These are phyloP conservation scores for Chiridota heheva DNA, from an alignment of 35 echinoderm and acorn worm genomes.

Conservation along the genomic window DNA sequence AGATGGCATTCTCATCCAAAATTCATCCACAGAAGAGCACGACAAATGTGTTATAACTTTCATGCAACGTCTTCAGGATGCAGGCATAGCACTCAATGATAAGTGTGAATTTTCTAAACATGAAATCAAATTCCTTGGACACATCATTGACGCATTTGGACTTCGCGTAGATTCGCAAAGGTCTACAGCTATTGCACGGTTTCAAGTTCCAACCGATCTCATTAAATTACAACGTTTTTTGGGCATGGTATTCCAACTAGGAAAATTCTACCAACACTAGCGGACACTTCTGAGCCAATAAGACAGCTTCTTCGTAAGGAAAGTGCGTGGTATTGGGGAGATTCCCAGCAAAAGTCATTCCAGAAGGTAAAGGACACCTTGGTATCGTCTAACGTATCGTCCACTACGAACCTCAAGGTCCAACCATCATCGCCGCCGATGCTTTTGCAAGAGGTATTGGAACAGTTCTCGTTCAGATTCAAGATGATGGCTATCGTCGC, in stretches of 20 bases:
- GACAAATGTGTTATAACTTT: no score
- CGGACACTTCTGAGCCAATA: background rate
- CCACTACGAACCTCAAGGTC: background rate
- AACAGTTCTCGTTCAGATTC: background rate
- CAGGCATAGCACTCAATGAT: no score
- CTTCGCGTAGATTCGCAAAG: background rate
- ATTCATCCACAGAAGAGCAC: background rate
- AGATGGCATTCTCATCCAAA: background rate
- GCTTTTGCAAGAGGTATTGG: background rate
- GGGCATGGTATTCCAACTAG: background rate
- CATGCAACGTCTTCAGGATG: background rate
- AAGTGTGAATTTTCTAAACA: background rate
- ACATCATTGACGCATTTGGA: no score
- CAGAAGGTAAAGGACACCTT: no score
- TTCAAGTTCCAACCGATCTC: background rate
- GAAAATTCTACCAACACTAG: background rate
- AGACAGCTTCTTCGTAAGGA: no score
- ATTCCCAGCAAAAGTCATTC: background rate
- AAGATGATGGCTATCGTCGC: background rate
- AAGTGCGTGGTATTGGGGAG: background rate
- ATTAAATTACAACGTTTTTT: background rate
- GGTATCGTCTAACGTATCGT: background rate
- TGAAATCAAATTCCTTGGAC: no score
- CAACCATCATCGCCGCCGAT: background rate
- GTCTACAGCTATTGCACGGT: background rate